Conservation (phyloP, 1,140 invertebrate genomes). For the Conus betulinus region DNA sequence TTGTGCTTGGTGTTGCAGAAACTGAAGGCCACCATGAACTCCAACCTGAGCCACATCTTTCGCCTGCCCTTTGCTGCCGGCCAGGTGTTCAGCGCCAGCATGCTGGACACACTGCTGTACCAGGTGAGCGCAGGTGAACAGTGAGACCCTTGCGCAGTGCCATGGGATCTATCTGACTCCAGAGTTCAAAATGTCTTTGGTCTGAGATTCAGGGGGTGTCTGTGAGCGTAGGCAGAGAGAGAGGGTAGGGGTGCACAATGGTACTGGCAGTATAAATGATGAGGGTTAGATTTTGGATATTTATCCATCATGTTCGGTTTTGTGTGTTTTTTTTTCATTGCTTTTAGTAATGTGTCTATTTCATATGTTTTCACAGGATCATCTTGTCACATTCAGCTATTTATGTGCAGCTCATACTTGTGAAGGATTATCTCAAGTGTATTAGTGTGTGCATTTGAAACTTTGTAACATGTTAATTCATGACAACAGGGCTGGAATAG, state of each 20-base stretch:
- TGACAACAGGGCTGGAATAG: no score
- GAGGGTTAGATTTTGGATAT: no score
- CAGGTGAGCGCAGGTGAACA: constrained; percentile 67
- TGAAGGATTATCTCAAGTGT: no score
- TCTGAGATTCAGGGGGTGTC: no score
- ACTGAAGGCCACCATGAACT: constrained; percentile 93
- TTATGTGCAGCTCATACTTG: no score
- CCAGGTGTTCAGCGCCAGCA: constrained; percentile 92
- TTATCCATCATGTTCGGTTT: background rate
- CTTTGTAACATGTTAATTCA: no score
- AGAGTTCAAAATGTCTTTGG: no score
- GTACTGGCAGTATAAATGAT: background rate
- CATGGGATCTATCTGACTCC: no score
- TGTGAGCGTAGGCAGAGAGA: background rate
- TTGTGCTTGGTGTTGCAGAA: constrained; percentile 81
- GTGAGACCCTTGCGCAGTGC: background rate
- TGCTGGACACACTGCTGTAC: constrained; percentile 80
- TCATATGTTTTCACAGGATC: no score
- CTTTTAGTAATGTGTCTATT: no score
- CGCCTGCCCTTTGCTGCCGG: constrained; percentile 97
- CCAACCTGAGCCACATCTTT: constrained; percentile 99
- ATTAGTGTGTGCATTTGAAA: no score
- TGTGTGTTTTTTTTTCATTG: constrained; percentile 11
- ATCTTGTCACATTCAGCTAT: no score
- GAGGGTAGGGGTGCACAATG: background rate